A percentile compares a stretch with the other conserved stretches of the same genome.
These are phyloP conservation scores for Heliothis peltigera DNA, from an alignment of 2,888 invertebrate genomes.

Conservation along the genomic window DNA sequence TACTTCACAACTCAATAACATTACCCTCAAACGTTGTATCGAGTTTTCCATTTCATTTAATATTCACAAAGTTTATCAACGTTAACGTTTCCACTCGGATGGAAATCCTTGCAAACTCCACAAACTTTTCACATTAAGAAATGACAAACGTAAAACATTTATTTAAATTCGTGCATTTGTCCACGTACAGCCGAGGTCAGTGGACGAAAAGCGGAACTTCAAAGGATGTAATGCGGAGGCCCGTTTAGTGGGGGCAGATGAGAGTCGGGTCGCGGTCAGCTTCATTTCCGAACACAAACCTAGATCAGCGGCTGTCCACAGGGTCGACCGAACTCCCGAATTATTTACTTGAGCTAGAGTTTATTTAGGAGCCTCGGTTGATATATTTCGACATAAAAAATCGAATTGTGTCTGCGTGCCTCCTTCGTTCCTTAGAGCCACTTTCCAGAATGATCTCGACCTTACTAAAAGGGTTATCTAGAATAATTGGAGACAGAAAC, in stretches of 20 bases:
- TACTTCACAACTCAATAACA: conserved; percentile 34
- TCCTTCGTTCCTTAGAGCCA: not conserved
- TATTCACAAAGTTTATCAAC: conserved; percentile 61
- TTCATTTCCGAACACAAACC: conserved; percentile 66
- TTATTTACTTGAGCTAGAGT: conserved; percentile 41
- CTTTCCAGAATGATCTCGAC: not conserved
- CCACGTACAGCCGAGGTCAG: conserved; percentile 63
- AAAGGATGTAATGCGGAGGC: conserved; percentile 68
- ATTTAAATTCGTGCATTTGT: conserved; percentile 55
- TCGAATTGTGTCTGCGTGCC: not conserved
- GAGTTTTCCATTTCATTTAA: conserved; percentile 59
- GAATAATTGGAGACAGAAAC: too few relatives aligned
- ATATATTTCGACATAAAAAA: conserved; percentile 3
- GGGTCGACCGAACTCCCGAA: conserved; percentile 46
- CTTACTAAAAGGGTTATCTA: not conserved
- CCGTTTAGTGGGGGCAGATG: conserved; percentile 60
- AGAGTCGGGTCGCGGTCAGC: conserved; percentile 60
- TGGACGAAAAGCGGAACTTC: conserved; percentile 65
- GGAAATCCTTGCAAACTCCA: conserved; percentile 47
- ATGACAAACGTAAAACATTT: conserved; percentile 59
- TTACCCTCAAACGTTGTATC: conserved; percentile 51
- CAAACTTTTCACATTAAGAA: conserved; percentile 63
- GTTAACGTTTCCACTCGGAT: conserved; percentile 60
- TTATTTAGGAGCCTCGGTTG: conserved; percentile 18
- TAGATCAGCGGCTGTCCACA: conserved; percentile 52